phyloP scores from a whole-genome alignment of 2,797 vertebrate genomes.

The Pogoniulus pusillus region DNA sequence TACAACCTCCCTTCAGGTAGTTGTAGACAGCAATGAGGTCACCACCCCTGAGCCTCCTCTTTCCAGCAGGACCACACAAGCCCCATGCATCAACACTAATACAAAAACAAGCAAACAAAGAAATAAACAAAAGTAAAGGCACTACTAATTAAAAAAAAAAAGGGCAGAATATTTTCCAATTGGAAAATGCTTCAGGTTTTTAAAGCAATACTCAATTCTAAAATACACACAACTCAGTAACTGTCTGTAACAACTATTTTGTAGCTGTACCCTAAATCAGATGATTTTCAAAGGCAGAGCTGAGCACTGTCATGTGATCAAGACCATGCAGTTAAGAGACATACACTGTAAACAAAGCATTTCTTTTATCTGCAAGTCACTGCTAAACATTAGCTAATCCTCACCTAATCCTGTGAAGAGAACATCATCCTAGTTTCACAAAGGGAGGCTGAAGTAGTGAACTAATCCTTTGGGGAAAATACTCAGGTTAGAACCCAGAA shows the following conservation, averaged over 20 bases:
- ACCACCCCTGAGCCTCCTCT: too few species aligned
- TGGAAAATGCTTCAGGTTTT: not conserved
- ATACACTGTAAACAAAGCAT: not conserved
- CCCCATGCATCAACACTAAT: not conserved
- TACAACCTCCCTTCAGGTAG: too few species aligned
- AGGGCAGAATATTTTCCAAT: not conserved
- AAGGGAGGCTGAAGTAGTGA: not conserved
- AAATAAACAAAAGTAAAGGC: not conserved
- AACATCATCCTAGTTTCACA: constrained; percentile 13
- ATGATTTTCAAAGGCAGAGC: not conserved
- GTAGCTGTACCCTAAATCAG: not conserved
- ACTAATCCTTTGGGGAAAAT: constrained; percentile 11
- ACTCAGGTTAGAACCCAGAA: not conserved
- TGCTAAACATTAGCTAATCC: constrained; percentile 51
- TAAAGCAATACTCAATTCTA: not conserved
- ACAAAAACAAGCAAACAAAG: not conserved
- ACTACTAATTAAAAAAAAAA: not conserved
- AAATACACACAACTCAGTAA: not conserved
- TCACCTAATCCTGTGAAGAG: constrained; percentile 45
- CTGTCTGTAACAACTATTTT: not conserved
- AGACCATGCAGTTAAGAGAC: not conserved
- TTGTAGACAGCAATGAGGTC: too few species aligned
- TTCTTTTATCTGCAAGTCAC: not conserved
- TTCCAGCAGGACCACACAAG: not conserved
- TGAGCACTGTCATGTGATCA: not conserved